Conservation (phyloP, 2,888 invertebrate genomes). For the Apamea sordens region DNA sequence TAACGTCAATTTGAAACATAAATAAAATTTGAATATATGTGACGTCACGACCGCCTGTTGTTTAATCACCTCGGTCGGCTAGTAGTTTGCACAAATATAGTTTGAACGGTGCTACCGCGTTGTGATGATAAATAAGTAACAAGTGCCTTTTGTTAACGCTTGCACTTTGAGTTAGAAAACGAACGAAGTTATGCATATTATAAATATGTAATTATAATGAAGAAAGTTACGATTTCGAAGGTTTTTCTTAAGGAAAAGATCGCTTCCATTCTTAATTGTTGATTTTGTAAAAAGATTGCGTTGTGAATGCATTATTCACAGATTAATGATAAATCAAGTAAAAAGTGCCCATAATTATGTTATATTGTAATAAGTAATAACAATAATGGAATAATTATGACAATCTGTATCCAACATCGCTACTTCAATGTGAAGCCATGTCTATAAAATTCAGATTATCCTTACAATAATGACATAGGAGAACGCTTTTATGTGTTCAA, state of each 20-base stretch:
- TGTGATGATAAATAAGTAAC: conserved; percentile 68
- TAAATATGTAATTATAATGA: conserved; percentile 34
- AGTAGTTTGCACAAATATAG: conserved; percentile 63
- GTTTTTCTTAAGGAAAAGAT: conserved; percentile 3
- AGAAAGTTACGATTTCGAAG: conserved; percentile 7
- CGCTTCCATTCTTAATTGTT: conserved; percentile 9
- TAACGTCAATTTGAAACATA: no score
- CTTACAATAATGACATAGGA: neutral
- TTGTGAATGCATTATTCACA: neutral
- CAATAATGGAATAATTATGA: neutral
- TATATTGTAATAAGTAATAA: neutral
- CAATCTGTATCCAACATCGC: neutral
- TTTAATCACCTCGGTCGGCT: neutral
- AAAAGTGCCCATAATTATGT: neutral
- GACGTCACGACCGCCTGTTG: neutral
- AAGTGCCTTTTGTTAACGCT: conserved; percentile 69
- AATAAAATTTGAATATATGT: neutral
- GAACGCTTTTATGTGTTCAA: neutral
- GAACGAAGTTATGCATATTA: conserved; percentile 54
- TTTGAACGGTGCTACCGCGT: conserved; percentile 71
- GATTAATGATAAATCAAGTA: neutral
- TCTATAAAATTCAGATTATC: neutral
- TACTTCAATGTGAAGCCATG: neutral
- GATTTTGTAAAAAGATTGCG: neutral
- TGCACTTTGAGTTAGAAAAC: conserved; percentile 24